Base-by-base conservation (phyloP, 1,140 invertebrate species). In the Musca vetustissima region DNA sequence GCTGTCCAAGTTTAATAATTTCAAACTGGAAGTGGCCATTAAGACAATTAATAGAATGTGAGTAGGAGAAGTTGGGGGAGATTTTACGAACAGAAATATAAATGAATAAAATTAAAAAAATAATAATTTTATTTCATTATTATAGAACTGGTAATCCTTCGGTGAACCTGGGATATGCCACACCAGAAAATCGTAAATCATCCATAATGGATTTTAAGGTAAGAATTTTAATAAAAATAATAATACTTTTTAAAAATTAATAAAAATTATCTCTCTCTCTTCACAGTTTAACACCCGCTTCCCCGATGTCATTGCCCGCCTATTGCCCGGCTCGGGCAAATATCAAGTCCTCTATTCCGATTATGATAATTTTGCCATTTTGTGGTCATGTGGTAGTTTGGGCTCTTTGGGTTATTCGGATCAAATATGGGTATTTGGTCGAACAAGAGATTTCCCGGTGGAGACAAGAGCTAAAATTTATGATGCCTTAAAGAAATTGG, bases 311-410 rank as follows among this genome's bases (percentile, higher is more conserved):
- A 80, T 91, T 47, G 86, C 87, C 3, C 83, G 88, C n/a, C 82
- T 89, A 72, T 75, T 90, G 69, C 89, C 90, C 1, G 89, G 88
- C 15, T 86, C 87, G 4, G 90, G 90, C 0, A 85, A 85, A 50
- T 92, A 91, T 79, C 86, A 87, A 74, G 83, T 92, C 6, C 83
- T 92, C 19, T 87, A 88, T 69, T 91, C 91, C 1, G 90, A 92
- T 77, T 92, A 92, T 78, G 84, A 86, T 0, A 86, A 86, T 68
- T 91, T 88, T 77, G 89, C 90, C 9, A 83, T 92, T 49, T 72
- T 92, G 17, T 92, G 88, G 87, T 90, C 90, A 11, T 92, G 91
- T 75, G 86, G 86, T 19, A 88, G 87, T 83, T 83, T 88, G 47
- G 86, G 85, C 6, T 78, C 77, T 14, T 69, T 83, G 2, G 79